Percentiles rank a stretch among this genome's conserved stretches.
These are phyloP conservation scores for Notocelia uddmanniana DNA, from an alignment of 2,888 invertebrate species.

Conservation along the genomic window DNA sequence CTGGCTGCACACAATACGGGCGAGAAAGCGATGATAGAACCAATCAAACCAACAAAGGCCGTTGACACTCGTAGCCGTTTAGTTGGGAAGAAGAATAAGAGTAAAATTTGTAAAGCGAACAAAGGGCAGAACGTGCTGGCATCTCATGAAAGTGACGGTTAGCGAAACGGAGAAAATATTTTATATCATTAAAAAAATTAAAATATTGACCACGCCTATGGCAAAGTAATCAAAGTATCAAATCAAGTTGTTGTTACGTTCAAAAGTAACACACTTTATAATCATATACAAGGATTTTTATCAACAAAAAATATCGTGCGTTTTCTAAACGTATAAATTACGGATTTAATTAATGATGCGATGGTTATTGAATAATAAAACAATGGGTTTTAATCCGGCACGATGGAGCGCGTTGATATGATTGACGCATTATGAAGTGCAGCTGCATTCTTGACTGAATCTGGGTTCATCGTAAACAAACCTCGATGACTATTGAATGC, in stretches of 20 bases:
- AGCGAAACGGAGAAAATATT: conserved; percentile 24
- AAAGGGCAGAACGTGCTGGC: conserved; percentile 76
- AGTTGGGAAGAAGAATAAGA: conserved; percentile 58
- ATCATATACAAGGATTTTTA: background rate
- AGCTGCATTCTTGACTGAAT: conserved; percentile 60
- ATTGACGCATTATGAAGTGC: conserved; percentile 54
- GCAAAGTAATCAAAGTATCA: background rate
- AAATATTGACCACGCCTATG: background rate
- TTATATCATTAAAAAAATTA: background rate
- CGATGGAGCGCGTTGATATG: conserved; percentile 46
- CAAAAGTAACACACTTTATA: background rate
- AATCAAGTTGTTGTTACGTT: background rate
- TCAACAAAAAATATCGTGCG: background rate
- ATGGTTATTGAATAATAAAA: conserved; percentile 31
- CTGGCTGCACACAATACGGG: conserved; percentile 62
- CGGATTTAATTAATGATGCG: conserved; percentile 14
- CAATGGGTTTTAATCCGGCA: conserved; percentile 37
- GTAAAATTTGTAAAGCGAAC: conserved; percentile 58
- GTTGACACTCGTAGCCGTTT: conserved; percentile 66
- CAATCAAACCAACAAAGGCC: conserved; percentile 71
- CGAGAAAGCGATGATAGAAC: conserved; percentile 58
- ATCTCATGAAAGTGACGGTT: conserved; percentile 48
- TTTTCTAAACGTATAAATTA: conserved; percentile 21
- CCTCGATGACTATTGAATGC: conserved; percentile 42
- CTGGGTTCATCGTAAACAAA: conserved; percentile 59